Evolutionary conservation across 2,113 vertebrate genomes (phyloP).

Genomic region (Sorex fumeus): DNA sequence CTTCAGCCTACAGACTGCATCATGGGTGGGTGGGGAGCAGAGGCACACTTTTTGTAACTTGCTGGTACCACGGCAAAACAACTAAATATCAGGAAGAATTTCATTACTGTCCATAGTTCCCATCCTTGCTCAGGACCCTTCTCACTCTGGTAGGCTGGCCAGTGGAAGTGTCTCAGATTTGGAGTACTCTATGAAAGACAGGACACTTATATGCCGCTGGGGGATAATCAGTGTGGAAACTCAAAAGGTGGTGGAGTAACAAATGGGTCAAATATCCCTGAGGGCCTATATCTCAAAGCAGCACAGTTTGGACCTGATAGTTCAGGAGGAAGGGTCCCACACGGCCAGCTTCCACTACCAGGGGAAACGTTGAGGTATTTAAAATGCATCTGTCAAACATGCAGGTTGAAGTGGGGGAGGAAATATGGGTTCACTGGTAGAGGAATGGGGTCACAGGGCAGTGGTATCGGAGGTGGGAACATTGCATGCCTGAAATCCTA

Average conservation of each 20-base stretch:
- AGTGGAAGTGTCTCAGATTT: slow-evolving; percentile 39
- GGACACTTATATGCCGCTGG: slow-evolving; percentile 73
- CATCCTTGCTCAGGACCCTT: slow-evolving; percentile 3
- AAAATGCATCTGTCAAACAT: slow-evolving; percentile 16
- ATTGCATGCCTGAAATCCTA: too few relatives aligned
- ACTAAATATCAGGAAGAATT: slow-evolving; percentile 40
- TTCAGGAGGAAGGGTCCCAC: slow-evolving; percentile 42
- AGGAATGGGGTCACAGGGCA: too few relatives aligned
- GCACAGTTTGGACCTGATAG: slow-evolving; percentile 34
- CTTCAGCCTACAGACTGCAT: not conserved
- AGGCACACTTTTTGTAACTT: not conserved
- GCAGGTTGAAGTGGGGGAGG: too few relatives aligned
- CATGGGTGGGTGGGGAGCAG: too few relatives aligned
- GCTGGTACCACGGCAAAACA: not conserved
- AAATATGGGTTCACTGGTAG: too few relatives aligned
- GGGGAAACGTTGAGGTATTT: slow-evolving; percentile 16
- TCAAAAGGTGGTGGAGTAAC: slow-evolving; percentile 80
- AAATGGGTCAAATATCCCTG: slow-evolving; percentile 72
- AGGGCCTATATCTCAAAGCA: slow-evolving; percentile 73
- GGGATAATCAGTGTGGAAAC: slow-evolving; percentile 77
- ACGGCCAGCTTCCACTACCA: not conserved
- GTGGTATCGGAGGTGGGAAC: too few relatives aligned
- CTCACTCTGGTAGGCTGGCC: not conserved
- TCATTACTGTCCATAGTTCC: slow-evolving; percentile 41
- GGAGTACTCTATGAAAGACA: slow-evolving; percentile 68